These are phyloP conservation scores for Panzeria rudis DNA, from an alignment of 2,888 invertebrate species.

Conservation along the genomic window DNA sequence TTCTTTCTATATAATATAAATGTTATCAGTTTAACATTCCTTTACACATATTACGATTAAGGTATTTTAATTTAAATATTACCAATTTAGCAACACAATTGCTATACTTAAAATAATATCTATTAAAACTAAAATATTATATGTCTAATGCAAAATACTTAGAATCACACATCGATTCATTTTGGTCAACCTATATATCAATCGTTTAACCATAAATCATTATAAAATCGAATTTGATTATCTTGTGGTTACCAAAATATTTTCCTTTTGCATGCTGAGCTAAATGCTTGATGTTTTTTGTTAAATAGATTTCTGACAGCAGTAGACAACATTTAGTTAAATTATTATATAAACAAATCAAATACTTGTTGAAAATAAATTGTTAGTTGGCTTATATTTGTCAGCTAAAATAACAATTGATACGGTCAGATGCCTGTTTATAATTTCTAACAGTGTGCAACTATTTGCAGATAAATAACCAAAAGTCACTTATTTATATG, in stretches of 20 bases:
- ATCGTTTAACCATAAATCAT: constrained; percentile 47
- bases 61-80: too few species aligned
- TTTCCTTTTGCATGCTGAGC: constrained; percentile 33
- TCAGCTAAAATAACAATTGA: constrained; percentile 36
- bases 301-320: constrained; percentile 27
- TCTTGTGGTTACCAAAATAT: constrained; percentile 49
- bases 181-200: constrained; percentile 32
- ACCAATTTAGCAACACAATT: background rate
- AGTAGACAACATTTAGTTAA: constrained; percentile 43
- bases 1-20: too few species aligned
- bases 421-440: constrained; percentile 2
- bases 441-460: constrained; percentile 15
- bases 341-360: constrained; percentile 57
- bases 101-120: background rate
- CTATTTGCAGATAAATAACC: constrained; percentile 25
- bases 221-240: constrained; percentile 56
- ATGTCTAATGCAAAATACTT: constrained; percentile 16
- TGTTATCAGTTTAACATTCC: too few species aligned
- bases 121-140: background rate
- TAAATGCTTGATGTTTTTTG: constrained; percentile 22
- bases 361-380: constrained; percentile 63
- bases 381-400: constrained; percentile 32
- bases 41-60: too few species aligned
- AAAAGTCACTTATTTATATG: constrained; percentile 3
- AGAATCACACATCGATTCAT: constrained; percentile 14